Evolutionary conservation across 2,113 vertebrate species (phyloP), one percentile per base, ranked within the genome.

Genomic region (Rhinichthys klamathensis): DNA sequence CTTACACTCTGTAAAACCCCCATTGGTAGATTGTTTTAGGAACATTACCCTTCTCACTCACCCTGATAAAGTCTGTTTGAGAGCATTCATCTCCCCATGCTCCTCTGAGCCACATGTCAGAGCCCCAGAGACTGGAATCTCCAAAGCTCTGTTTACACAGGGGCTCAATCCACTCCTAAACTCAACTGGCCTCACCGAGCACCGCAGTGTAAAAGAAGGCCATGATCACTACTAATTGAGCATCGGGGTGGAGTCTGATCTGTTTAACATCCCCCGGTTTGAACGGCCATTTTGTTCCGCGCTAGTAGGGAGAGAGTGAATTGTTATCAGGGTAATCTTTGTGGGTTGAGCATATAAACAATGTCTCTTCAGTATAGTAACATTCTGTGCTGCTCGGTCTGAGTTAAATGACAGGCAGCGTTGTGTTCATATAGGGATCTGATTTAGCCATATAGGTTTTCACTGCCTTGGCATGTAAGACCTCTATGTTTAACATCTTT

Each of bases 241-340:
- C 35, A 2, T 25, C 10, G 16, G 11, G 69, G 35, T 67, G 73
- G 78, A 86, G 61, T 72, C 77, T 18, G 54, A 82, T 80, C 63
- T 70, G 75, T 84, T 84, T 87, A 75, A 85, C 85, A 32, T 80
- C 41, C 60, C 32, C 41, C 83, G 32, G 78, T 58, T 73, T 84
- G 89, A 87, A 70, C 41, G 18, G 72, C 49, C 46, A 58, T 81
- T 86, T 87, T 86, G 80, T 51, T 72, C 35, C 72, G 60, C 56
- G 46, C 21, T 35, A 65, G 56, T 65, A 78, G 80, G 46, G 63
- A 63, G 75, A 77, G 67, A 84, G 67, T 82, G 83, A 86, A 84
- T 87, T 87, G 80, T 86, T 87, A 87, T 88, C 80, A 46, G 79
- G 72, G 75, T 80, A 79, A 85, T 87, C 86, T 72, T 82, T 70